Base-by-base conservation (phyloP, 1,140 invertebrate genomes). In the Drosophila rhopaloa region DNA sequence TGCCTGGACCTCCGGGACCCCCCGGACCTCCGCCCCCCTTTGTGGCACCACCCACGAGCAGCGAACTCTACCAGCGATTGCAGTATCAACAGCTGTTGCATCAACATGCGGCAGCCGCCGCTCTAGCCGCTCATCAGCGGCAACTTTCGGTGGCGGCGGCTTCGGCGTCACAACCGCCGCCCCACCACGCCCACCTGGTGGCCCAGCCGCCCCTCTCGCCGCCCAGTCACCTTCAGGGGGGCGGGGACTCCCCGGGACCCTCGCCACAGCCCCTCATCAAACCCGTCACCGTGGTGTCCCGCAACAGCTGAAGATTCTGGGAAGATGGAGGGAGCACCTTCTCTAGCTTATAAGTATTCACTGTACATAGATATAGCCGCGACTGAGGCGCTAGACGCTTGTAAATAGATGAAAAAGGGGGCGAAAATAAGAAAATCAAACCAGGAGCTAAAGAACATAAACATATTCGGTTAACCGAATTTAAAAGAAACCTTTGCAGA, bases 261-360 rank as follows among this genome's bases (percentile, higher is more conserved):
- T 61, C 93, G 16, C 82, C 83, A 37, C 81, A 61, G 40, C 65
- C 90, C 19, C 84, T 93, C 46, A 93, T 92, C 77, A 94, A 94
- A 80, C 93, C 93, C 16, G 92, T 94, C 37, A 93, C 93, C 29
- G 93, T 94, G 27, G 91, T 94, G 47, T 93, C 92, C 7, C 92
- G 93, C 66, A 93, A 93, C 65, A 93, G 93, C 91, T 94, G 89
- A 93, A 91, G 55, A 37, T 5, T 35, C 29, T 8, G 29, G 29
- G 8, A 8, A 0, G 8, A 32, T 32, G 6, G 29, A 32, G 8
- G 29, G 29, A 47, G 35, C 16, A 40, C 43, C 32, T 35, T 27
- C 29, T 48, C 58, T 62, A 73, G 56, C 57, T 63, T 63, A 44
- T 82, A 88, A 76, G 83, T 79, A 70, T 66, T 66, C 54, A 79